A percentile compares a stretch with the other conserved stretches of the same genome.
phyloP scores from a whole-genome alignment of 2,797 vertebrate genomes.

The Parambassis ranga region DNA sequence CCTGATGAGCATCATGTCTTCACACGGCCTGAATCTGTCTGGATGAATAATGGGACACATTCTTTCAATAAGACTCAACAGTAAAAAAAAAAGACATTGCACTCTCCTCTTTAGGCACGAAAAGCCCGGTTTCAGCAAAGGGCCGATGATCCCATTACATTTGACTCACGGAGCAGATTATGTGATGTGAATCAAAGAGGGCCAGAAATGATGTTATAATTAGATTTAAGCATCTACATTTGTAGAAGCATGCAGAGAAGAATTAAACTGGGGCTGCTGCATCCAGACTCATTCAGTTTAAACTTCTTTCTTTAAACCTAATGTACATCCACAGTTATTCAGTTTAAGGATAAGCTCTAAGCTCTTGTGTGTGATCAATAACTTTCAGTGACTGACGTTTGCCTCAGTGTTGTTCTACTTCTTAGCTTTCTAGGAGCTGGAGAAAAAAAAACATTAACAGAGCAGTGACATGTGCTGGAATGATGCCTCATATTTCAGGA shows the following conservation, averaged over 20 bases:
- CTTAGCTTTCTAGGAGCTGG: background rate
- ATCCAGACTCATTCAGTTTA: background rate
- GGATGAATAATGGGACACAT: conserved; percentile 32
- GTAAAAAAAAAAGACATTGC: conserved; percentile 48
- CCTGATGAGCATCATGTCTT: background rate
- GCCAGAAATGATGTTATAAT: background rate
- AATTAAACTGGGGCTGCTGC: background rate
- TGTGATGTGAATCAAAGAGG: background rate
- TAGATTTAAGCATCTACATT: too few relatives aligned
- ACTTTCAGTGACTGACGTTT: too few relatives aligned
- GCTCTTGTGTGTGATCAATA: background rate
- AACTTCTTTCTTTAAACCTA: too few relatives aligned
- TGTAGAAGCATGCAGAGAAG: too few relatives aligned
- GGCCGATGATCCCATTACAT: background rate
- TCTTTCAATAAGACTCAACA: conserved; percentile 67
- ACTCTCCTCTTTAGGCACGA: conserved; percentile 61
- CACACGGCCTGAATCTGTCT: conserved; percentile 9
- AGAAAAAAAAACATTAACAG: background rate
- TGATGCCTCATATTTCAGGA: conserved; percentile 42
- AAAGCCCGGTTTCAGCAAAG: conserved; percentile 18
- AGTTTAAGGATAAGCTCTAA: too few relatives aligned
- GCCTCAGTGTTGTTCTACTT: too few relatives aligned
- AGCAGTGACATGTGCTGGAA: conserved; percentile 47
- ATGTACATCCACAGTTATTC: too few relatives aligned
- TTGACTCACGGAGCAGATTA: background rate